Evolutionary conservation across 2,797 vertebrate species (phyloP).

Genomic region (Enteromius anoplus): DNA sequence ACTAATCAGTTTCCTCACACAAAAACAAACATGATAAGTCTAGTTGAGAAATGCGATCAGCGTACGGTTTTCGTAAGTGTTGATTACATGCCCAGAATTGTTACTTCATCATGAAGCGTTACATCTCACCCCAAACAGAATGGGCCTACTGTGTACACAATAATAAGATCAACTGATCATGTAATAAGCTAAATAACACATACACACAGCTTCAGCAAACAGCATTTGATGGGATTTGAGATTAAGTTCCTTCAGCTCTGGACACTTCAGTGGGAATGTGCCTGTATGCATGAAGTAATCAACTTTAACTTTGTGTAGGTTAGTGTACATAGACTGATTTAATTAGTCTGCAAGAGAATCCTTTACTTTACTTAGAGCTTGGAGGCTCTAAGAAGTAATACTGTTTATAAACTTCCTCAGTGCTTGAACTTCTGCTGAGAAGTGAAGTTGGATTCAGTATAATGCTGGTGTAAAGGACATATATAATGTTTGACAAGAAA

Average conservation of each 20-base stretch:
- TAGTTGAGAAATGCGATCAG: constrained; percentile 43
- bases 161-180: constrained; percentile 18
- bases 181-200: constrained; percentile 34
- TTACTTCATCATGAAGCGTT: constrained; percentile 20
- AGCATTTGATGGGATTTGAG: constrained; percentile 33
- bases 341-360: constrained; percentile 15
- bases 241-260: constrained; percentile 18
- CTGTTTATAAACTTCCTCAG: not conserved
- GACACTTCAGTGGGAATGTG: not conserved
- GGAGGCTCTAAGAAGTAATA: not conserved
- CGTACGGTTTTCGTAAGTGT: constrained; percentile 11
- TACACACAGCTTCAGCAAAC: constrained; percentile 21
- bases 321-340: constrained; percentile 18
- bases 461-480: not conserved
- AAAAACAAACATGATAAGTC: constrained; percentile 22
- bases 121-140: constrained; percentile 24
- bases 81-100: constrained; percentile 11
- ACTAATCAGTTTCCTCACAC: not conserved
- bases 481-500: not conserved
- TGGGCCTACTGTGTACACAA: constrained; percentile 24
- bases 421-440: not conserved
- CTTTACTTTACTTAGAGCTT: constrained; percentile 2
- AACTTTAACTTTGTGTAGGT: not conserved
- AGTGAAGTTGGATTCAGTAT: not conserved
- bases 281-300: not conserved